phyloP scores from a whole-genome alignment of 2,797 vertebrate genomes.

The Brachyalestes nurse region DNA sequence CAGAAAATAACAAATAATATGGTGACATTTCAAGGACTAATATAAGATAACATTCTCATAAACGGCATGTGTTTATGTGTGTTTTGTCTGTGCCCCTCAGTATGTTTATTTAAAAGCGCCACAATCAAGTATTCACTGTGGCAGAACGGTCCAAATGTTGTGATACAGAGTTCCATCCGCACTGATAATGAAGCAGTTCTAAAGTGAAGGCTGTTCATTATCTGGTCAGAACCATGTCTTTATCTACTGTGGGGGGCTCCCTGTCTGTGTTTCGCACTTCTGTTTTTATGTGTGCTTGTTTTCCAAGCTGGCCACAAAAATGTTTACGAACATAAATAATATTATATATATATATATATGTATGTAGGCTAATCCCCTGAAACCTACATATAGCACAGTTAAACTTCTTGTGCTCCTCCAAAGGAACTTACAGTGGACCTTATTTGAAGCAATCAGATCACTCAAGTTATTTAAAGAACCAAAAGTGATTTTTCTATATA shows the following conservation, averaged over 20 bases:
- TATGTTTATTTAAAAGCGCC: background rate
- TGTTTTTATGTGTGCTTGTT: background rate
- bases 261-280: no score
- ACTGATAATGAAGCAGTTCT: constrained; percentile 29
- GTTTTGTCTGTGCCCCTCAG: constrained; percentile 15
- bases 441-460: no score
- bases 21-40: background rate
- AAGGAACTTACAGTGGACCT: no score
- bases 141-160: constrained; percentile 26
- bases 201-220: constrained; percentile 27
- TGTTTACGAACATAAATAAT: background rate
- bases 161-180: constrained; percentile 35
- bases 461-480: no score
- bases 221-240: constrained; percentile 7
- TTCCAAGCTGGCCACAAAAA: background rate
- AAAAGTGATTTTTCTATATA: no score
- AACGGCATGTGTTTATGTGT: constrained; percentile 4
- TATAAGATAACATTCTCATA: background rate
- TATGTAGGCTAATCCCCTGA: background rate
- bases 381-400: background rate
- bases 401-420: no score
- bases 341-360: no score
- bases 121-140: background rate
- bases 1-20: no score
- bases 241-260: background rate